Percentiles rank a stretch among this genome's conserved stretches.
phyloP scores from a whole-genome alignment of 2,888 invertebrate genomes.

The Himalopsyche kuldschensis region DNA sequence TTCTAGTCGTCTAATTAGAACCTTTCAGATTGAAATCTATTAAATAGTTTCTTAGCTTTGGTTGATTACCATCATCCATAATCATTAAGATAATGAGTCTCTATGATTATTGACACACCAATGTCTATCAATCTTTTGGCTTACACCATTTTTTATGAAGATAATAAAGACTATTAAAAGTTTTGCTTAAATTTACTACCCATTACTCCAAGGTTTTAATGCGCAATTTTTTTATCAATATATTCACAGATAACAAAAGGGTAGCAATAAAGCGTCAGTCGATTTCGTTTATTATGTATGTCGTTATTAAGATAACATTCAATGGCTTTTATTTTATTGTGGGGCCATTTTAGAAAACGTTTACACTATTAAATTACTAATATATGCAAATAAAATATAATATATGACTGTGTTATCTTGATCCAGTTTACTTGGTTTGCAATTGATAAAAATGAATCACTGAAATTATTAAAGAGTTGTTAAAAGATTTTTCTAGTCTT shows the following conservation, averaged over 20 bases:
- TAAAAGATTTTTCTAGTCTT: no score
- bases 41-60: no score
- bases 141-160: no score
- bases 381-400: conserved; percentile 8
- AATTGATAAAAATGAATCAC: background rate
- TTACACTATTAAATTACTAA: conserved; percentile 6
- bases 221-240: background rate
- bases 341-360: conserved; percentile 9
- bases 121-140: no score
- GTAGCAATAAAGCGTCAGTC: conserved; percentile 3
- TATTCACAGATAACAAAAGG: conserved; percentile 17
- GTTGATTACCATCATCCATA: no score
- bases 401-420: background rate
- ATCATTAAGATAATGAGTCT: no score
- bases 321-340: conserved; percentile 16
- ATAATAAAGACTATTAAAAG: no score
- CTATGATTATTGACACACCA: no score
- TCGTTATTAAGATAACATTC: conserved; percentile 27
- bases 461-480: no score
- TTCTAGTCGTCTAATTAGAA: no score
- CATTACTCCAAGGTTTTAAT: background rate
- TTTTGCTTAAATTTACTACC: no score
- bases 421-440: background rate
- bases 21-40: no score
- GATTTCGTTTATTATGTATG: conserved; percentile 29